Base-by-base conservation (phyloP, 2,113 vertebrate species). In the Pycnonotus jocosus region DNA sequence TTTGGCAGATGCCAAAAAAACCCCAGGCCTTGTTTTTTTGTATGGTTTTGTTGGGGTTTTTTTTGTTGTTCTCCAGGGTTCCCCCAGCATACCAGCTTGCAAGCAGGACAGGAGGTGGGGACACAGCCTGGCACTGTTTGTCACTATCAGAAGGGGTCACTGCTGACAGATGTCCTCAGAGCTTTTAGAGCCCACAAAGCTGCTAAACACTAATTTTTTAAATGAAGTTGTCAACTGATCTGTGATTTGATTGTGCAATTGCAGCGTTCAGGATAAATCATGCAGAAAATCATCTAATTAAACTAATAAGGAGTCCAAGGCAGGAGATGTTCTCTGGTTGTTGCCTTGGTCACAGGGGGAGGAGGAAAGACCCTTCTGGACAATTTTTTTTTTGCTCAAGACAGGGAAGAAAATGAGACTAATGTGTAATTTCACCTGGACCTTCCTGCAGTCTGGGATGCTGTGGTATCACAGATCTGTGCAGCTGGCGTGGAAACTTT, bases 161-260 rank as follows among this genome's bases (percentile, higher is more conserved):
- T 23, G 80, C 80, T 93, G 95, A 97, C 77, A 94, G 88, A 95
- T 44, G 92, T 87, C 94, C 19, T 83, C 9, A 0, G 50, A 68
- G 82, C 88, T 90, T 80, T 83, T 86, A 86, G 82, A 93, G 95
- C 82, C 50, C 2, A 4, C 93, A 89, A 61, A 97, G 93, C 94
- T 86, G 65, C 95, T 83, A 53, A 83, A 81, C 22, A 27, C 79
- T 91, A 73, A 93, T 47, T 37, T 96, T 97, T 96, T 89, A 93
- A 96, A 97, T 96, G 93, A 98, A 97, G 93, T 90, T 97, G 96
- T 98, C 97, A 97, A 95, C 86, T 35, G 94, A 88, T 93, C 90
- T 96, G 92, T 94, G 95, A 83, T 96, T 96, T 96, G 93, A 94
- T 96, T 93, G 94, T 35, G 65, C 94, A 88, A 45, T 94, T 74